Percentiles rank a stretch among this genome's conserved stretches.
Conservation (phyloP, 2,888 invertebrate species). For the Petrolisthes cinctipes region DNA sequence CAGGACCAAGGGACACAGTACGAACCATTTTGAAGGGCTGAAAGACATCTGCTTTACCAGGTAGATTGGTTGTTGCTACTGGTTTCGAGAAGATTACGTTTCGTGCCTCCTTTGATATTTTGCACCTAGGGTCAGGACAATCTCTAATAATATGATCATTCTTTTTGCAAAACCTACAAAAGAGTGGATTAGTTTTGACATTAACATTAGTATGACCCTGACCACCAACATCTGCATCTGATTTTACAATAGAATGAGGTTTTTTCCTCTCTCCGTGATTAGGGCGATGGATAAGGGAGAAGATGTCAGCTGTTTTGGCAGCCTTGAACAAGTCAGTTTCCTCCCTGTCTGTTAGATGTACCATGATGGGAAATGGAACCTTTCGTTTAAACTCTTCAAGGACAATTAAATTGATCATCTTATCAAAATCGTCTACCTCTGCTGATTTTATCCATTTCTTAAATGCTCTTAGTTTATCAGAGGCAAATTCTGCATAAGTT, state of each 20-base stretch:
- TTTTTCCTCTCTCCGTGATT: not conserved
- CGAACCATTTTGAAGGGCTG: not conserved
- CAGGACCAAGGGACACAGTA: conserved; percentile 9
- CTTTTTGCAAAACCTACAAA: conserved; percentile 22
- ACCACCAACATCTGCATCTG: conserved; percentile 16
- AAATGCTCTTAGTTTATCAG: conserved; percentile 2
- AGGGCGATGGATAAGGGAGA: conserved; percentile 29
- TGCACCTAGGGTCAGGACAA: conserved; percentile 22
- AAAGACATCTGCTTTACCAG: not conserved
- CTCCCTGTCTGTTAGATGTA: conserved; percentile 14
- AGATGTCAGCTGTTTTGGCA: conserved; percentile 10
- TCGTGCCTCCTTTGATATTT: not conserved
- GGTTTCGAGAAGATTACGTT: not conserved
- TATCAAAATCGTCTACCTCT: conserved; percentile 12
- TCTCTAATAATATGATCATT: conserved; percentile 14
- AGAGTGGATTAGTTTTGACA: not conserved
- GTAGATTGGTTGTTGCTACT: not conserved
- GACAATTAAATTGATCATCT: conserved; percentile 11
- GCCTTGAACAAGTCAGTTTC: conserved; percentile 17
- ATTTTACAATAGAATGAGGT: conserved; percentile 4
- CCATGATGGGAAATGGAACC: conserved; percentile 20
- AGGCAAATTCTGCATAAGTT: conserved; percentile 21
- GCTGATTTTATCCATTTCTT: conserved; percentile 6
- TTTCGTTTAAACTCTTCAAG: conserved; percentile 19
- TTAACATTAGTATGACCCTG: not conserved